Evolutionary conservation across 2,888 invertebrate species (phyloP).

Genomic region (Bellardia bayeri): DNA sequence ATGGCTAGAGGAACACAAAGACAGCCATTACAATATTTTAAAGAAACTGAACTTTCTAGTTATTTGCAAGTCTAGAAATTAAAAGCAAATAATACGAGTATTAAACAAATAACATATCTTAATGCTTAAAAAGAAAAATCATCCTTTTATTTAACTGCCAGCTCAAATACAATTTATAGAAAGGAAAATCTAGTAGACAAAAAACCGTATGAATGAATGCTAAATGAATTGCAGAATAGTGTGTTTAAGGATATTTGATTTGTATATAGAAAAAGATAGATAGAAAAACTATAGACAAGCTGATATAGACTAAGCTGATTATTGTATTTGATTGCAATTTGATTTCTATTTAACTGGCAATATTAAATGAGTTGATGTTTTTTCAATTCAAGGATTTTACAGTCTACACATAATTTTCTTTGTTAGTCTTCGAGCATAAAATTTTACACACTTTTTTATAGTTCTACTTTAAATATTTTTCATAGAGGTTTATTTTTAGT

Average conservation of each 20-base stretch:
- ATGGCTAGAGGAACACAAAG: not conserved
- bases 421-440: not conserved
- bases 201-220: conserved; percentile 2
- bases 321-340: conserved; percentile 56
- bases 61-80: not conserved
- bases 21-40: not conserved
- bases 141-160: not conserved
- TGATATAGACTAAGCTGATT: conserved; percentile 58
- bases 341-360: conserved; percentile 52
- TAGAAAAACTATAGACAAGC: not conserved
- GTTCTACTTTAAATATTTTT: not conserved
- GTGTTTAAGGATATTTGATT: not conserved
- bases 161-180: conserved; percentile 31
- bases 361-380: conserved; percentile 29
- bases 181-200: not conserved
- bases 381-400: not conserved
- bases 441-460: not conserved
- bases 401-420: not conserved
- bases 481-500: too few species aligned
- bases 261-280: not conserved
- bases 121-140: conserved; percentile 9
- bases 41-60: not conserved
- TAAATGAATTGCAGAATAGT: conserved; percentile 38
- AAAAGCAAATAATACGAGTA: conserved; percentile 38
- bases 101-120: not conserved